These are phyloP conservation scores for Drosophila yooni DNA, from an alignment of 2,888 invertebrate genomes.

Conservation along the genomic window DNA sequence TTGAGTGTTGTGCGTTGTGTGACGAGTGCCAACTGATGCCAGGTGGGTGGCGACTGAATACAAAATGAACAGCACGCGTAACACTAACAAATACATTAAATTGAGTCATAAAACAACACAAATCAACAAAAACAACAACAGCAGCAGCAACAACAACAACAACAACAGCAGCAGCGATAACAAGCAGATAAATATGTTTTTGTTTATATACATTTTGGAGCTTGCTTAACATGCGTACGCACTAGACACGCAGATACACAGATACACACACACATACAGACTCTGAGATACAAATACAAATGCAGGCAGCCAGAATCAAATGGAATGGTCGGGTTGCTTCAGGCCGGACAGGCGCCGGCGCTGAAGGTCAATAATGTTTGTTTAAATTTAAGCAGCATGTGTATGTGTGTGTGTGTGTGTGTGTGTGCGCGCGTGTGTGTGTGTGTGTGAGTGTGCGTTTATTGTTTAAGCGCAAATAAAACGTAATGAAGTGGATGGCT, in stretches of 20 bases:
- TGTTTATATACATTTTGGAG: constrained; percentile 19
- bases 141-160: constrained; percentile 26
- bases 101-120: constrained; percentile 72
- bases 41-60: constrained; percentile 59
- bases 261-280: background rate
- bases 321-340: constrained; percentile 19
- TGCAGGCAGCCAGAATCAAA: constrained; percentile 44
- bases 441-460: background rate
- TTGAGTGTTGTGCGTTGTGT: constrained; percentile 10
- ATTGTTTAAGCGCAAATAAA: constrained; percentile 69
- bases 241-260: constrained; percentile 33
- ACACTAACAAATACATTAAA: constrained; percentile 66
- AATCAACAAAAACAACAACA: constrained; percentile 31
- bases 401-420: constrained; percentile 17
- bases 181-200: constrained; percentile 69
- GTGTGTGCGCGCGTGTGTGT: constrained; percentile 15
- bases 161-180: constrained; percentile 47
- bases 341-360: constrained; percentile 46
- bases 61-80: constrained; percentile 62
- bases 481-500: constrained; percentile 70
- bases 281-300: constrained; percentile 18
- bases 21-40: background rate
- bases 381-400: constrained; percentile 66
- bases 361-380: constrained; percentile 76
- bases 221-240: constrained; percentile 62